These are phyloP conservation scores for Poecilia latipinna DNA, from an alignment of 2,113 vertebrate genomes.

Conservation along the genomic window DNA sequence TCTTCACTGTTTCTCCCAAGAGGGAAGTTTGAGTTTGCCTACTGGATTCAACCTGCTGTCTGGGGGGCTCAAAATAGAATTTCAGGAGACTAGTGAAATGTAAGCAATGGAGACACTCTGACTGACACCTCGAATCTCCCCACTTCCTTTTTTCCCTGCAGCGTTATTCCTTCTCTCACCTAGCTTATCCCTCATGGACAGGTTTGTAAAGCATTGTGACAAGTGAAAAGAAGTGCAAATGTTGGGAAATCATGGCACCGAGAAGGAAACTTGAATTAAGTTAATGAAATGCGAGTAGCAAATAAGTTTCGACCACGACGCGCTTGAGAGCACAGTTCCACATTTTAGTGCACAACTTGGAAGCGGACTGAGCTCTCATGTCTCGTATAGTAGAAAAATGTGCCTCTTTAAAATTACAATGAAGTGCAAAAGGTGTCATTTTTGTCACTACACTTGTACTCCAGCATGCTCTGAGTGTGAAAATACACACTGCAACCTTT, in stretches of 20 bases:
- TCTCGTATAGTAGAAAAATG: neutral
- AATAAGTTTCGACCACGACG: constrained; percentile 34
- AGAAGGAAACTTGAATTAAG: constrained; percentile 26
- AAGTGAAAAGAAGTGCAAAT: constrained; percentile 59
- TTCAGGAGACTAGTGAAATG: constrained; percentile 79
- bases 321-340: constrained; percentile 31
- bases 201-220: constrained; percentile 61
- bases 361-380: neutral
- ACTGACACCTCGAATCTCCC: constrained; percentile 74
- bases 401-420: neutral
- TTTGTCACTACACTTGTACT: constrained; percentile 53
- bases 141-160: constrained; percentile 33
- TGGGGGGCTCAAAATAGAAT: constrained; percentile 81
- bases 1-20: constrained; percentile 67
- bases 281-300: constrained; percentile 36
- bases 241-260: constrained; percentile 30
- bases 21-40: constrained; percentile 74
- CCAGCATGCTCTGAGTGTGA: constrained; percentile 25
- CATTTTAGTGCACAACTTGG: neutral
- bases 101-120: constrained; percentile 79
- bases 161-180: constrained; percentile 55
- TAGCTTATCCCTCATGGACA: constrained; percentile 44
- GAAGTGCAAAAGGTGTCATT: constrained; percentile 11
- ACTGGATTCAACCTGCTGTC: constrained; percentile 79
- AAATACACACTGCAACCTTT: constrained; percentile 30